These are phyloP conservation scores for Anaspis maculata DNA, from an alignment of 2,888 invertebrate species.

Conservation along the genomic window DNA sequence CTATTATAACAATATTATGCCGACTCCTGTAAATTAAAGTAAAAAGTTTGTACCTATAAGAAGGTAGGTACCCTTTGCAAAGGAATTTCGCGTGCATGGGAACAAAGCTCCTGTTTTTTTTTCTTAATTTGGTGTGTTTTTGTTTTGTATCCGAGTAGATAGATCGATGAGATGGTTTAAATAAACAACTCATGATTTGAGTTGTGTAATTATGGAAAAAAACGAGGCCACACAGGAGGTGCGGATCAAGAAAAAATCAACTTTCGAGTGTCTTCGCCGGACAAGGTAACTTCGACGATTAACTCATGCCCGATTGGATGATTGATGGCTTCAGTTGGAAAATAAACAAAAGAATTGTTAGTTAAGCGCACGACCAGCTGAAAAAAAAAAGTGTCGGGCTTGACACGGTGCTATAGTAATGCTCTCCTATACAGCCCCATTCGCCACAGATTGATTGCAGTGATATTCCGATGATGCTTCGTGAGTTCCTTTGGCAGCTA, in stretches of 20 bases:
- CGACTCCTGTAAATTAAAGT: too few species aligned
- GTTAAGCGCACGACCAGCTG: background rate
- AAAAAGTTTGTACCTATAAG: too few species aligned
- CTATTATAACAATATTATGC: too few species aligned
- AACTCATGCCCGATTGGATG: slow-evolving; percentile 10
- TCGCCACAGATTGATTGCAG: background rate
- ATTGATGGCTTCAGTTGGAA: slow-evolving; percentile 8
- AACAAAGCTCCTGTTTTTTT: too few species aligned
- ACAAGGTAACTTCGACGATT: slow-evolving; percentile 11
- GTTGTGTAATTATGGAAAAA: too few species aligned
- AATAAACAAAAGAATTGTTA: slow-evolving; percentile 11
- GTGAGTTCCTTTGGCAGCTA: background rate
- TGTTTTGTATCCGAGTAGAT: too few species aligned
- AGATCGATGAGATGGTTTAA: too few species aligned
- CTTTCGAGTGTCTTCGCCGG: slow-evolving; percentile 7
- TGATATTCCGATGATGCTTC: background rate
- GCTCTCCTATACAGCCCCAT: background rate
- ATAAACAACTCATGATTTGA: too few species aligned
- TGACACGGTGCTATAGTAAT: background rate
- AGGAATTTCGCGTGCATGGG: too few species aligned
- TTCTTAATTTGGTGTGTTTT: too few species aligned
- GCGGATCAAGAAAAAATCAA: slow-evolving; percentile 1
- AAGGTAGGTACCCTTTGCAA: too few species aligned
- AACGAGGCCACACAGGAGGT: slow-evolving; percentile 6
- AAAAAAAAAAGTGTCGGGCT: background rate